Evolutionary conservation across 2,797 vertebrate genomes (phyloP).

Genomic region (Gymnoscopelus braueri): DNA sequence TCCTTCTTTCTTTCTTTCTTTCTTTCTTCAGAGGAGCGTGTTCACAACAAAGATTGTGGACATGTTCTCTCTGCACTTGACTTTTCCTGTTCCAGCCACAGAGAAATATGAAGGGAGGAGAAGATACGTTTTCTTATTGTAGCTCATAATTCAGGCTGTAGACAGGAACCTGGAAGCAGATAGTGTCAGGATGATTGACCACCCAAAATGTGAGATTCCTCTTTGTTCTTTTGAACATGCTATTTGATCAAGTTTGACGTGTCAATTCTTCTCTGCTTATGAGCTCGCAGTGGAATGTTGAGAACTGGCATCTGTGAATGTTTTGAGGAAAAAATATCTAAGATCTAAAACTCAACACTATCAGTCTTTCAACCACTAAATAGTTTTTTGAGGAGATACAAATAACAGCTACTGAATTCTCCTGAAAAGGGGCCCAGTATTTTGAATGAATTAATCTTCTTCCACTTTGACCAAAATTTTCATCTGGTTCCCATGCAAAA

Average conservation of each 20-base stretch:
- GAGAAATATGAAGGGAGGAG: constrained; percentile 4
- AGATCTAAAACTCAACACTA: background rate
- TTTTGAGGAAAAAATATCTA: background rate
- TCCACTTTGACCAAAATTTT: too few species aligned
- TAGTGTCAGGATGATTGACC: background rate
- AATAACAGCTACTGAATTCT: too few species aligned
- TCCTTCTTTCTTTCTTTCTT: too few species aligned
- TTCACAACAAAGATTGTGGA: background rate
- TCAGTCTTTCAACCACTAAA: background rate
- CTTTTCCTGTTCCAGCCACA: constrained; percentile 8
- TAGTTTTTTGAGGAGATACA: too few species aligned
- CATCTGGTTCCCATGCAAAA: too few species aligned
- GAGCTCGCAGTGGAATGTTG: constrained; percentile 7
- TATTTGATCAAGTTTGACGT: constrained; percentile 1
- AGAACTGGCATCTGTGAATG: constrained; percentile 5
- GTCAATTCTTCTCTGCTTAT: constrained; percentile 1
- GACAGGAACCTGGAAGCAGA: background rate
- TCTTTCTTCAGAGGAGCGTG: too few species aligned
- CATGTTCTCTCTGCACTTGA: constrained; percentile 1
- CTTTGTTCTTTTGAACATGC: constrained; percentile 1
- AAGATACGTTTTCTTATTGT: background rate
- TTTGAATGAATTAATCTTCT: too few species aligned
- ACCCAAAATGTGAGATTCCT: constrained; percentile 11
- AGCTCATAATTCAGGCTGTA: background rate
- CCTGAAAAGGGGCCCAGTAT: too few species aligned